Base-by-base conservation (phyloP, 1,140 invertebrate species). In the Conus betulinus region DNA sequence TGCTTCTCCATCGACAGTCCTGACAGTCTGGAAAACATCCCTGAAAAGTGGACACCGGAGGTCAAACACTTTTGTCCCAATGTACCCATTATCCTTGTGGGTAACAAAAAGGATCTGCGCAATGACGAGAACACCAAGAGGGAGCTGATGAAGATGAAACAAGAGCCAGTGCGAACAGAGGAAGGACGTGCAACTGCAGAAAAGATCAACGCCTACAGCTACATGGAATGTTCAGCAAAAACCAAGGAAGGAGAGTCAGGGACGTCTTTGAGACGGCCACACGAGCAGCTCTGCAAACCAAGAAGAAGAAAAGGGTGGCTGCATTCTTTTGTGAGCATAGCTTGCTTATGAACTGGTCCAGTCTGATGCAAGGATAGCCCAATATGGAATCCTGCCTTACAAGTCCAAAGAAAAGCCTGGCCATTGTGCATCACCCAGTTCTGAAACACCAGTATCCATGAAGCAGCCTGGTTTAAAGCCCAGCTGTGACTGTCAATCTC, bases 261-360 rank as follows among this genome's bases (percentile, higher is more conserved):
- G 99, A 99, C 96, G 99, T 99, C 78, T 99, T 99, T 96, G 99
- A 99, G 97, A 99, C 98, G 92, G 99, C 99, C 92, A 99, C 99
- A 86, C 97, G 98, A 94, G 99, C 99, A 95, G 99, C 99, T 93
- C 96, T 99, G 95, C 98, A 99, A 96, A 98, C 98, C 27, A 94
- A 93, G 87, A 94, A 94, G 92, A 93, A 93, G 90, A 94, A 93
- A 91, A 93, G 84, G 89, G 91, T 84, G 91, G 89, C 67, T 94
- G 94, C 87, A 87, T 89, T 87, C 86, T 91, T 25, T 91, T 91
- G 90, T 91, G 90, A 91, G 85, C 85, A 78, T 10, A n/a, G 51
- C 8, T 78, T n/a, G 23, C 71, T 57, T n/a, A 51, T 8, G 53
- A 52, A 84, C 82, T n/a, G 82, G 53, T 84, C 55, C n/a, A 67